phyloP scores from a whole-genome alignment of 1,140 invertebrate species.

The Bombus pyrosoma region DNA sequence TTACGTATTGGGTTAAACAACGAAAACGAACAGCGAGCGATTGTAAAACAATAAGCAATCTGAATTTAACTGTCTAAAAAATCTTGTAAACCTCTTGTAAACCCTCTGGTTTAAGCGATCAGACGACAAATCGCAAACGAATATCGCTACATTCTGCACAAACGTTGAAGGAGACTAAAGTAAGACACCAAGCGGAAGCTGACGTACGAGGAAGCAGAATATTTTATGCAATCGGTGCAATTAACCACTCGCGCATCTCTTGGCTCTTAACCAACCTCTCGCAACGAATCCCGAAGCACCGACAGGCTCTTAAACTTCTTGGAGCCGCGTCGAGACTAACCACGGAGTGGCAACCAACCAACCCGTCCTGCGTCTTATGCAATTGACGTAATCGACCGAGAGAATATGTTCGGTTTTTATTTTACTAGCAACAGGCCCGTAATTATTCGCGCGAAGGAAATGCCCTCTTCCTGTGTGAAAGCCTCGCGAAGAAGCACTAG shows the following conservation, averaged over 20 bases:
- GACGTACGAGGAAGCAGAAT: background rate
- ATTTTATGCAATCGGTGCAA: conserved; percentile 9
- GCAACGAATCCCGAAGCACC: too few species aligned
- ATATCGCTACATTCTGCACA: too few species aligned
- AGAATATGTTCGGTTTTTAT: background rate
- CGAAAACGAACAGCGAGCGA: too few species aligned
- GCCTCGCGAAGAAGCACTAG: background rate
- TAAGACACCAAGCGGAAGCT: background rate
- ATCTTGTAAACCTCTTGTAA: too few species aligned
- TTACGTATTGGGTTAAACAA: too few species aligned
- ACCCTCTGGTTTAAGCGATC: too few species aligned
- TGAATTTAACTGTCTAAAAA: too few species aligned
- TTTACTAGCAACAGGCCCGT: background rate
- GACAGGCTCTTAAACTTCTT: background rate
- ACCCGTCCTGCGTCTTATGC: background rate
- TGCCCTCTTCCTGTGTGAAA: conserved; percentile 23
- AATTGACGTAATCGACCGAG: conserved; percentile 22
- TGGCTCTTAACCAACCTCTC: background rate
- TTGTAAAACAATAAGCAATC: too few species aligned
- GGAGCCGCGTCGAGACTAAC: background rate
- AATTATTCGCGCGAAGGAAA: conserved; percentile 8
- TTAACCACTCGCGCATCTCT: background rate
- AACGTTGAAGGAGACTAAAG: too few species aligned
- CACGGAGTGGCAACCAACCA: too few species aligned
- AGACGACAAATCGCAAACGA: too few species aligned